Conservation (phyloP, 2,797 vertebrate genomes). For the Takifugu rubripes region DNA sequence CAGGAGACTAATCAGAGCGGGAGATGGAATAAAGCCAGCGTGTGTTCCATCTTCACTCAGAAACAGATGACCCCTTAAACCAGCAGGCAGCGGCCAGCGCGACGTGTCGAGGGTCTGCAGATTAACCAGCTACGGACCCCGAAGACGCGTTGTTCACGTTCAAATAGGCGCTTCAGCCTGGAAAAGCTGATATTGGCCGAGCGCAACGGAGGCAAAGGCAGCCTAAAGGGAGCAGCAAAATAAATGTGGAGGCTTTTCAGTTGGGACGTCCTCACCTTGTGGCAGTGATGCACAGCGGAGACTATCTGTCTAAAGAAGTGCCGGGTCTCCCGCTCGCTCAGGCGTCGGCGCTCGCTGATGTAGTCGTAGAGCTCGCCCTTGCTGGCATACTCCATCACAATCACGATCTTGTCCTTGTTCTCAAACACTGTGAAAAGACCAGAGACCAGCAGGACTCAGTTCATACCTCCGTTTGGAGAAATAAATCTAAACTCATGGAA, state of each 20-base stretch:
- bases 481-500: constrained; percentile 10
- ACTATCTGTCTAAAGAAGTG: constrained; percentile 99
- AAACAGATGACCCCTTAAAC: constrained; percentile 65
- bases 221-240: constrained; percentile 2
- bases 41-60: constrained; percentile 61
- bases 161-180: constrained; percentile 23
- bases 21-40: constrained; percentile 60
- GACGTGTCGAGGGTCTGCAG: constrained; percentile 32
- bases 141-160: constrained; percentile 49
- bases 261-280: constrained; percentile 82
- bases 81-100: constrained; percentile 66
- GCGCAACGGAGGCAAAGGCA: constrained; percentile 8
- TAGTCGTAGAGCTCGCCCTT: constrained; percentile 98
- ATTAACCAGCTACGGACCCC: constrained; percentile 44
- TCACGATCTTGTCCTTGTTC: constrained; percentile 99
- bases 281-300: constrained; percentile 96
- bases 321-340: constrained; percentile 92
- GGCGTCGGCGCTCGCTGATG: constrained; percentile 91
- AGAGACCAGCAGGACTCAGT: constrained; percentile 20
- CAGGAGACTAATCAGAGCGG: constrained; percentile 34
- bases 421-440: constrained; percentile 86
- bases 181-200: constrained; percentile 31
- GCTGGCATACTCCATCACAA: constrained; percentile 98
- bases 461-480: constrained; percentile 9
- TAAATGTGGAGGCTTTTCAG: not conserved